These are phyloP conservation scores for Eidolon helvum DNA, from an alignment of 2,113 vertebrate genomes.

Conservation along the genomic window DNA sequence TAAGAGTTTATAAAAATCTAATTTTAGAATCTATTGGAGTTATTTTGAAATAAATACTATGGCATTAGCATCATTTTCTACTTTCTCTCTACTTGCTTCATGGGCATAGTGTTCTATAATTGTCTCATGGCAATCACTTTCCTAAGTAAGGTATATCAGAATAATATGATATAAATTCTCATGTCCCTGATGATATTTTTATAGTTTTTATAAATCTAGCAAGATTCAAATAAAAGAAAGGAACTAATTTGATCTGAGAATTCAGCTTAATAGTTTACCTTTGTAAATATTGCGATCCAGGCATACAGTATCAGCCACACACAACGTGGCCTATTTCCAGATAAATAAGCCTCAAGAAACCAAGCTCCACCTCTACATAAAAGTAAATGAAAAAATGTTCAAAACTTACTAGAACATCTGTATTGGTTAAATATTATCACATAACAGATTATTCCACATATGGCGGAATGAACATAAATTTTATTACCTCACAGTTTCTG, in stretches of 20 bases:
- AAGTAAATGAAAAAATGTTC: neutral
- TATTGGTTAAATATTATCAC: neutral
- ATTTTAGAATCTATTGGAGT: neutral
- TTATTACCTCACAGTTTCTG: neutral
- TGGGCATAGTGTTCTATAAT: neutral
- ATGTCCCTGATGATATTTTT: neutral
- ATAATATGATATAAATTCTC: neutral
- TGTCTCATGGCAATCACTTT: neutral
- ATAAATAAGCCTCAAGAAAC: neutral
- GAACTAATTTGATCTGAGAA: neutral
- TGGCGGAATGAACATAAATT: neutral
- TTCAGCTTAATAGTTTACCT: neutral
- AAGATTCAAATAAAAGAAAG: neutral
- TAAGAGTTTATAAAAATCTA: neutral
- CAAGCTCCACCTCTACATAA: neutral
- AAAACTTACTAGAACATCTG: neutral
- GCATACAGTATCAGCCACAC: neutral
- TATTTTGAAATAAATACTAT: neutral
- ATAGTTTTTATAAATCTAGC: neutral
- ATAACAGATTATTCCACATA: neutral
- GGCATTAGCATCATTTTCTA: neutral
- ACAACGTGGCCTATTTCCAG: neutral
- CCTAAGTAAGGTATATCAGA: neutral
- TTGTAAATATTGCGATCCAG: neutral
- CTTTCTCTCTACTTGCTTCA: neutral